Percentiles rank a stretch among this genome's conserved stretches.
phyloP scores from a whole-genome alignment of 1,140 invertebrate genomes.

The Protaetia brevitarsis region DNA sequence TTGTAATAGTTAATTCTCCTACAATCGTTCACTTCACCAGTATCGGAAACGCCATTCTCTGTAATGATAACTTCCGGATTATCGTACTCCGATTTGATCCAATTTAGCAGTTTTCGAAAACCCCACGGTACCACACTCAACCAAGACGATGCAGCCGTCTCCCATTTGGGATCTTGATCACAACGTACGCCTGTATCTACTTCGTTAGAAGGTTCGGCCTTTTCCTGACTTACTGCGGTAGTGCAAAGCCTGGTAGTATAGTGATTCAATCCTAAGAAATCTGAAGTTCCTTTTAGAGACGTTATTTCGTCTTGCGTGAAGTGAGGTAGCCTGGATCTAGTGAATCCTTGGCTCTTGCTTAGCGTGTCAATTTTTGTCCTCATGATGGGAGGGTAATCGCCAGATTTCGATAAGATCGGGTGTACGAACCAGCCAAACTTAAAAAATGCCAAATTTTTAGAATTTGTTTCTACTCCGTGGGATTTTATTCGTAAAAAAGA shows the following conservation, averaged over 20 bases:
- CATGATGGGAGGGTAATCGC: constrained; percentile 61
- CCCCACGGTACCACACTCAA: constrained; percentile 50
- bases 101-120: constrained; percentile 53
- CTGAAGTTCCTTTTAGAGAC: constrained; percentile 49
- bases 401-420: constrained; percentile 57
- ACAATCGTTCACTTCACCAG: constrained; percentile 50
- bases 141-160: neutral
- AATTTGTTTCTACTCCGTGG: neutral
- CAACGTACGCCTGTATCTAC: neutral
- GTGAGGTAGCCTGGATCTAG: constrained; percentile 57
- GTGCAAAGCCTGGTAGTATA: constrained; percentile 46
- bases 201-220: neutral
- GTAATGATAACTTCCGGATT: constrained; percentile 55
- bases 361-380: constrained; percentile 54
- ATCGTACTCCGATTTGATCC: constrained; percentile 54
- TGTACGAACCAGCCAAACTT: constrained; percentile 63
- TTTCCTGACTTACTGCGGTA: neutral
- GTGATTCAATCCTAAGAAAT: constrained; percentile 56
- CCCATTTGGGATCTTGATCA: neutral
- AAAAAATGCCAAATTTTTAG: constrained; percentile 29
- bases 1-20: constrained; percentile 52
- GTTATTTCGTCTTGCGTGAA: constrained; percentile 54
- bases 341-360: constrained; percentile 51
- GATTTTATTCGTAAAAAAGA: too few species aligned
- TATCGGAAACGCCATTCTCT: constrained; percentile 58